Conservation (phyloP, 2,113 vertebrate genomes). For the Chionodraco myersi region DNA sequence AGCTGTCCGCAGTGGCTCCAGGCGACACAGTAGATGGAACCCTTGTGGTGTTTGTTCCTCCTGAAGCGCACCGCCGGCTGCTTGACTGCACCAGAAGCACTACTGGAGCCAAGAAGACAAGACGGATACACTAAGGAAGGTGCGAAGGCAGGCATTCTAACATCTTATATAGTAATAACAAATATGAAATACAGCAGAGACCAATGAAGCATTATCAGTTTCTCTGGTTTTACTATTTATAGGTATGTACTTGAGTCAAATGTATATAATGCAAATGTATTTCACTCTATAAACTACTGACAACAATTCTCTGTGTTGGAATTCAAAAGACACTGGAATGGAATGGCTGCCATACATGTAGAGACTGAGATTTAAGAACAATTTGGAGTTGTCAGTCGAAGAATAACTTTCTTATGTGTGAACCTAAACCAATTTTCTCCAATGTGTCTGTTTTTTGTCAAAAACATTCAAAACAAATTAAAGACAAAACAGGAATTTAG, state of each 20-base stretch:
- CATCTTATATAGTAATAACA: background rate
- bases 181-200: no score
- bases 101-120: constrained; percentile 55
- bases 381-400: background rate
- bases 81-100: constrained; percentile 83
- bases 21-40: constrained; percentile 98
- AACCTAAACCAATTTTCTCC: background rate
- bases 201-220: no score
- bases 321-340: no score
- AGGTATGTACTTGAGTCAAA: no score
- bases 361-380: no score
- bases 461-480: background rate
- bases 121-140: background rate
- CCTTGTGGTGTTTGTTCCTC: constrained; percentile 99
- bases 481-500: background rate
- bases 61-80: constrained; percentile 94
- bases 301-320: no score
- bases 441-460: background rate
- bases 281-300: no score
- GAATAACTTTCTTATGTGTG: background rate
- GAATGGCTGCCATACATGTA: no score
- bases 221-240: no score
- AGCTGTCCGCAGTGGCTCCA: constrained; percentile 98
- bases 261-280: no score
- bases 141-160: background rate